Evolutionary conservation across 2,113 vertebrate genomes (phyloP), one percentile per base, ranked within the genome.

Genomic region (Gulo gulo): DNA sequence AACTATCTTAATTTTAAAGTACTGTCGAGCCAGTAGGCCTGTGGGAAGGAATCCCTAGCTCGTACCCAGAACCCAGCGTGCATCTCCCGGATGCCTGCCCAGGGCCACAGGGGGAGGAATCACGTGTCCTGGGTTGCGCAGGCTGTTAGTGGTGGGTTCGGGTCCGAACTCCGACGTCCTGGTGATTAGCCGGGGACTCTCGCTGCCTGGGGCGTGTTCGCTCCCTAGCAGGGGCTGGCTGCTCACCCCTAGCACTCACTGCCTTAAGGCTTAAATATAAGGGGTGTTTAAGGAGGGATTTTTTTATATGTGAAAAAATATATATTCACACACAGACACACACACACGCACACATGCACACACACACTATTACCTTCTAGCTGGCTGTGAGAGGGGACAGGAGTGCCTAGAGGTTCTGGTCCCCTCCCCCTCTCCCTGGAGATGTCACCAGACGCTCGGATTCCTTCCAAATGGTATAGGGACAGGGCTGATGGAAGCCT

Each of bases 21-120:
- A 1, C 1, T 7, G n/a, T 52, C 4, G 7, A 6, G 1, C 7
- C 67, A 4, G 11, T 1, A 18, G 74, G 10, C n/a, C 71, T 23
- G 5, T 16, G 86, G 76, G 50, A 11, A 24, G 1, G 26, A 10
- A 0, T 10, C 16, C 50, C 52, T 5, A 5, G 61, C n/a, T 65
- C 26, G 45, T 20, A 0, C 59, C 50, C 8, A 1, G 12, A 29
- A 15, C 47, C 21, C 47, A 26, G 36, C 29, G 15, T 1, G 13
- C 14, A 0, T 15, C 6, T 21, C 3, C 14, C 50, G 26, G 73
- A 29, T 0, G 18, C 36, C 31, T 10, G 23, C 59, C 18, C 0
- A 0, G 14, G 69, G 9, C n/a, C 50, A 1, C 0, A 0, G 0
- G 31, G 0, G 1, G 59, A 61, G 9, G 59, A 2, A 7, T 0